Percentiles rank a stretch among this genome's conserved stretches.
Evolutionary conservation across 2,113 vertebrate genomes (phyloP).

Genomic region (Podilymbus podiceps): DNA sequence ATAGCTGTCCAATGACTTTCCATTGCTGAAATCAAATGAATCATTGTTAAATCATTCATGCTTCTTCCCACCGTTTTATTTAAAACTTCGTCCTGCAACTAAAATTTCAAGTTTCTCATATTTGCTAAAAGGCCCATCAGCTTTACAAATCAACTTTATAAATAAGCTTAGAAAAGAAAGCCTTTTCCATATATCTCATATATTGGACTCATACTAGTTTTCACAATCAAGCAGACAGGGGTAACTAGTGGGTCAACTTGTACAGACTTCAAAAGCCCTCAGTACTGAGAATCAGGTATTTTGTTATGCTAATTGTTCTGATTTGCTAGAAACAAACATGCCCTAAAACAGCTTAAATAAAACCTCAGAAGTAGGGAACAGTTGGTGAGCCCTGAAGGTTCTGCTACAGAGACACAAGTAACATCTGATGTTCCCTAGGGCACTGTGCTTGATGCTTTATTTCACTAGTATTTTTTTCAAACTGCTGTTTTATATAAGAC

Average conservation of each 20-base stretch:
- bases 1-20: neutral
- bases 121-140: constrained; percentile 2
- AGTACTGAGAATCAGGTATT: neutral
- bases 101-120: neutral
- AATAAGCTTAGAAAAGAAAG: constrained; percentile 16
- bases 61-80: neutral
- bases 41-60: neutral
- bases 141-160: constrained; percentile 17
- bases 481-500: neutral
- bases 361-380: constrained; percentile 54
- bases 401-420: constrained; percentile 21
- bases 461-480: neutral
- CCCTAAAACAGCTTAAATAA: constrained; percentile 27
- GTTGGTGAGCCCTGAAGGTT: constrained; percentile 21
- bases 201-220: neutral
- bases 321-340: constrained; percentile 54
- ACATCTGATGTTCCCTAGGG: neutral
- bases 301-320: constrained; percentile 38
- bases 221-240: constrained; percentile 23
- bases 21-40: neutral
- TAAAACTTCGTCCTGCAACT: neutral
- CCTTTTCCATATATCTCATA: neutral
- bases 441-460: neutral
- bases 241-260: constrained; percentile 4
- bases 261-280: constrained; percentile 25